Evolutionary conservation across 1,140 invertebrate species (phyloP).

Genomic region (Maniola jurtina): DNA sequence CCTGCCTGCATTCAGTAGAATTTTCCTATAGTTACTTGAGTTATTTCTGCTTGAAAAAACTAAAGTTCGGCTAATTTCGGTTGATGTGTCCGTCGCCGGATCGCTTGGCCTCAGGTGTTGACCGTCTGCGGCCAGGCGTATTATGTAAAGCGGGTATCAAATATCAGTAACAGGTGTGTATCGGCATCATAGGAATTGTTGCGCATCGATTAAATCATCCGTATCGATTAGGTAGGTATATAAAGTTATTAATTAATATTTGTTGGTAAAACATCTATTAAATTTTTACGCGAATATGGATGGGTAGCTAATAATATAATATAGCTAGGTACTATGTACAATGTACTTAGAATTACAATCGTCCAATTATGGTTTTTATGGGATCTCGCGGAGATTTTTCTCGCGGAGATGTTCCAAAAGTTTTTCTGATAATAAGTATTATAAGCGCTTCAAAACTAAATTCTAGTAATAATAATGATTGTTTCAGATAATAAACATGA

Average conservation of each 20-base stretch:
- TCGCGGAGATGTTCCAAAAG: too few relatives aligned
- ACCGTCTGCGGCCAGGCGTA: constrained; percentile 35
- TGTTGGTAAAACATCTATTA: not conserved
- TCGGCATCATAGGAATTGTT: constrained; percentile 37
- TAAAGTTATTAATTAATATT: constrained; percentile 1
- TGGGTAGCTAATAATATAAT: too few relatives aligned
- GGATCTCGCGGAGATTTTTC: too few relatives aligned
- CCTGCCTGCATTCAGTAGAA: too few relatives aligned
- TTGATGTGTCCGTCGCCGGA: constrained; percentile 19
- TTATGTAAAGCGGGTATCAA: constrained; percentile 41
- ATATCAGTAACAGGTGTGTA: constrained; percentile 43
- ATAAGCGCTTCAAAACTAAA: too few relatives aligned
- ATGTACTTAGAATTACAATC: too few relatives aligned
- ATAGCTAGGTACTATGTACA: too few relatives aligned
- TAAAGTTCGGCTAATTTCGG: constrained; percentile 15
- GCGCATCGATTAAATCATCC: constrained; percentile 36
- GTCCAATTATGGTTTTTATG: too few relatives aligned
- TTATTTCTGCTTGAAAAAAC: not conserved
- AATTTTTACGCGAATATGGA: not conserved
- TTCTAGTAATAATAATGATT: too few relatives aligned
- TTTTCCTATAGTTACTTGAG: not conserved
- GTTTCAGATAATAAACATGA: too few relatives aligned
- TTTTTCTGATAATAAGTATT: too few relatives aligned
- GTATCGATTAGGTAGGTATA: constrained; percentile 18
- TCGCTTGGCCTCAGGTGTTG: constrained; percentile 32